phyloP scores from a whole-genome alignment of 2,113 vertebrate genomes.

The Ictidomys tridecemlineatus region DNA sequence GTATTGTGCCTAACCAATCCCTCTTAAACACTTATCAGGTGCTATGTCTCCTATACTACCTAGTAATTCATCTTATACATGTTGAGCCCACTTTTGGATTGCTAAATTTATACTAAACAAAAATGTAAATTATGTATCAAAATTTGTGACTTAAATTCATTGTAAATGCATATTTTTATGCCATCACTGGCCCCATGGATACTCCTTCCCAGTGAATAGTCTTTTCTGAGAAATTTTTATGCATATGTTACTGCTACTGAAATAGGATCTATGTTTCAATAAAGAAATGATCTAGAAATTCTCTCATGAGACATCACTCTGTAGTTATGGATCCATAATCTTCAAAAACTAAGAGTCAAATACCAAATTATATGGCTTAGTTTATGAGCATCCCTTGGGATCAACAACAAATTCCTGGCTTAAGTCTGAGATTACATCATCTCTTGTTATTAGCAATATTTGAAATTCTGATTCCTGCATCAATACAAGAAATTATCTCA shows the following conservation, averaged over 20 bases:
- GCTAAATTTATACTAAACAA: neutral
- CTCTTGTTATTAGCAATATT: neutral
- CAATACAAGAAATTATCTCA: slow-evolving; percentile 32
- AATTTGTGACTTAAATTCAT: neutral
- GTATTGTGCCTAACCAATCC: neutral
- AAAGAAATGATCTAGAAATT: neutral
- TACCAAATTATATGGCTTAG: neutral
- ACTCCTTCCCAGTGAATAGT: neutral
- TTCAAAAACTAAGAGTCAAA: neutral
- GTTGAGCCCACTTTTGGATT: neutral
- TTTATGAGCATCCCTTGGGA: neutral
- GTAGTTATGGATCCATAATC: neutral
- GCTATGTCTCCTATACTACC: neutral
- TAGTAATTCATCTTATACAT: neutral
- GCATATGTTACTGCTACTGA: neutral
- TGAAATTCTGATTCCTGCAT: slow-evolving; percentile 8
- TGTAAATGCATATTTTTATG: neutral
- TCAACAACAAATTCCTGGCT: neutral
- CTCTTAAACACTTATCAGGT: neutral
- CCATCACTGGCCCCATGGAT: neutral
- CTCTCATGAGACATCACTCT: neutral
- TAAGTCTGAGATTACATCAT: neutral
- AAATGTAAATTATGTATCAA: neutral
- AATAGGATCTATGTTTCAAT: neutral
- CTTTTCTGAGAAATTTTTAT: neutral